Percentiles rank a stretch among this genome's conserved stretches.
Conservation (phyloP, 2,113 vertebrate genomes). For the Neodon shergylaensis region DNA sequence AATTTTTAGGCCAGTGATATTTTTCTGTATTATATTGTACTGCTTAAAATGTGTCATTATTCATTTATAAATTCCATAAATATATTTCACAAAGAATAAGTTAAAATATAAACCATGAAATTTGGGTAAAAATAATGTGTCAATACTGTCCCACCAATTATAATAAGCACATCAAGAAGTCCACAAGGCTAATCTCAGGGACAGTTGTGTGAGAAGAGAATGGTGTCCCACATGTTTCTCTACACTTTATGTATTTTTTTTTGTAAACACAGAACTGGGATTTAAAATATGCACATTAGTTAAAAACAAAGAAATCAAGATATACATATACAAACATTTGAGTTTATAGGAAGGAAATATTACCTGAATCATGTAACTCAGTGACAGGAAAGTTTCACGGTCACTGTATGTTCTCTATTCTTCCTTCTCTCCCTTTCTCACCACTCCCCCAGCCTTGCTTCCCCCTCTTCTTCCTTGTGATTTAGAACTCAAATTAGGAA, state of each 20-base stretch:
- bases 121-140: constrained; percentile 24
- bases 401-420: neutral
- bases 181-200: neutral
- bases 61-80: neutral
- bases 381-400: neutral
- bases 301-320: neutral
- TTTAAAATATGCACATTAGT: neutral
- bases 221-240: neutral
- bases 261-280: neutral
- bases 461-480: neutral
- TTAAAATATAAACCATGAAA: neutral
- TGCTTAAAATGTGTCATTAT: neutral
- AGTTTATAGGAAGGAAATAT: neutral
- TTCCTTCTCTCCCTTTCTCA: too few species aligned
- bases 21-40: neutral
- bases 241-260: neutral
- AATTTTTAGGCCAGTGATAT: neutral
- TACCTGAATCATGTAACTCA: neutral
- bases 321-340: neutral
- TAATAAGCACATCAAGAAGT: neutral
- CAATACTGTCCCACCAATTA: neutral
- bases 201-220: neutral
- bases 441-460: accelerated
- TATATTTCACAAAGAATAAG: neutral
- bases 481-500: constrained; percentile 28